phyloP scores from a whole-genome alignment of 2,888 invertebrate genomes.

The Portevinia maculata region DNA sequence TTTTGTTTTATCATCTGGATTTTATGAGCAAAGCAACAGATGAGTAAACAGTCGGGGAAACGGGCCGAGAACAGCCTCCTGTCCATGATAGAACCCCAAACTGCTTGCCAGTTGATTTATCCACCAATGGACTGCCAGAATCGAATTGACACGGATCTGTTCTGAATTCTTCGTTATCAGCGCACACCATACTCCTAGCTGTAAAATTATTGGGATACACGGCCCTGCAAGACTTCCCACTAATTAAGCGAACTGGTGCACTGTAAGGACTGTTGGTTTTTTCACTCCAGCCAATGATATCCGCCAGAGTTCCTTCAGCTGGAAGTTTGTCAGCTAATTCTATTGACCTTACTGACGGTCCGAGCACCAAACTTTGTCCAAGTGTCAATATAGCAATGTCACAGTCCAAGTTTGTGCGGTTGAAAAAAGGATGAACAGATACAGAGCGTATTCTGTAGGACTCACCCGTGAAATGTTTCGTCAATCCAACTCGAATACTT shows the following conservation, averaged over 20 bases:
- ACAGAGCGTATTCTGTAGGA: neutral
- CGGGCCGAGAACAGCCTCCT: slow-evolving; percentile 12
- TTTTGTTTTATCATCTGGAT: neutral
- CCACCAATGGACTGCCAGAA: slow-evolving; percentile 52
- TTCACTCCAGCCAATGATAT: slow-evolving; percentile 43
- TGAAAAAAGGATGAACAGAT: slow-evolving; percentile 29
- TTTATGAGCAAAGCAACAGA: slow-evolving; percentile 27
- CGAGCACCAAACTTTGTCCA: neutral
- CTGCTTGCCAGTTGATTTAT: slow-evolving; percentile 30
- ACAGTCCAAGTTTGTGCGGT: slow-evolving; percentile 15
- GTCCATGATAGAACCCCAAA: slow-evolving; percentile 62
- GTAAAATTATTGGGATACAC: slow-evolving; percentile 10
- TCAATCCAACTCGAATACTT: slow-evolving; percentile 37
- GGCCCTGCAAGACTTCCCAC: slow-evolving; percentile 2
- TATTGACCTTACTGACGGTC: slow-evolving; percentile 24
- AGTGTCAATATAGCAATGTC: slow-evolving; percentile 52
- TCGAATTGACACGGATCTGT: slow-evolving; percentile 28
- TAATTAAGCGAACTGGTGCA: slow-evolving; percentile 18
- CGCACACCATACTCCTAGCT: slow-evolving; percentile 35
- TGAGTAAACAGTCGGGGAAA: slow-evolving; percentile 35
- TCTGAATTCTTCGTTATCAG: neutral
- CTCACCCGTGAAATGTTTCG: slow-evolving; percentile 24
- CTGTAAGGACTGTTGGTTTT: neutral
- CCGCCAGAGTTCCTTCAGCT: slow-evolving; percentile 14
- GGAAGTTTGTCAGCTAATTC: slow-evolving; percentile 10